phyloP scores from a whole-genome alignment of 2,888 invertebrate genomes.

The Acleris literana region DNA sequence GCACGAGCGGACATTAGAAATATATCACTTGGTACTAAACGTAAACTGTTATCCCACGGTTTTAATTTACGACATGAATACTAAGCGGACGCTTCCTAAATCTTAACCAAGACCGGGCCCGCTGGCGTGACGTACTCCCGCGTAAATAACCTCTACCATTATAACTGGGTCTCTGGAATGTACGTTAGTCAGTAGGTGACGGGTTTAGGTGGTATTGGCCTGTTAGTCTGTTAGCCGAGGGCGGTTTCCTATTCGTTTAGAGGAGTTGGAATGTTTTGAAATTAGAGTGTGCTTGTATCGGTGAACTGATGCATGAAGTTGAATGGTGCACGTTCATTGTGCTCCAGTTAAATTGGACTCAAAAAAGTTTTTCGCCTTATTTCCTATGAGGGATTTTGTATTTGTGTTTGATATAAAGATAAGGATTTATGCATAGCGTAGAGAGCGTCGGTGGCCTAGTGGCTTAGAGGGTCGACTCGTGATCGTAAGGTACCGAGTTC shows the following conservation, averaged over 20 bases:
- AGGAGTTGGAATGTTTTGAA: not conserved
- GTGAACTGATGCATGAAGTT: not conserved
- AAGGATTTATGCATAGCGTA: too few relatives aligned
- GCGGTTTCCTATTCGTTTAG: constrained; percentile 14
- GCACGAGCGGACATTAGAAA: constrained; percentile 21
- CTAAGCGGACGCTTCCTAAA: constrained; percentile 33
- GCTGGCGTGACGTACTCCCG: constrained; percentile 20
- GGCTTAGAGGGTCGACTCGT: too few relatives aligned
- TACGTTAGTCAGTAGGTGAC: not conserved
- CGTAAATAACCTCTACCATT: constrained; percentile 19
- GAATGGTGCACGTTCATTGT: not conserved
- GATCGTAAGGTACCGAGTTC: too few relatives aligned
- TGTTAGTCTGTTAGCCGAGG: constrained; percentile 1
- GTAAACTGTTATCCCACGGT: constrained; percentile 26
- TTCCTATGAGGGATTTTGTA: too few relatives aligned
- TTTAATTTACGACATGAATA: constrained; percentile 34
- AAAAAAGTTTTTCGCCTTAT: too few relatives aligned
- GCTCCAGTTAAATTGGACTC: not conserved
- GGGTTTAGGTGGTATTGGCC: not conserved
- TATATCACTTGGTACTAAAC: constrained; percentile 20
- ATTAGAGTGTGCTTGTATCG: not conserved
- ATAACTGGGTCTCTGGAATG: not conserved
- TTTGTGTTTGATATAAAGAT: too few relatives aligned
- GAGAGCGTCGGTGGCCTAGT: too few relatives aligned
- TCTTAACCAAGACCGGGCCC: constrained; percentile 26